Evolutionary conservation across 1,140 invertebrate species (phyloP).

Genomic region (Caenorhabditis tropicalis): DNA sequence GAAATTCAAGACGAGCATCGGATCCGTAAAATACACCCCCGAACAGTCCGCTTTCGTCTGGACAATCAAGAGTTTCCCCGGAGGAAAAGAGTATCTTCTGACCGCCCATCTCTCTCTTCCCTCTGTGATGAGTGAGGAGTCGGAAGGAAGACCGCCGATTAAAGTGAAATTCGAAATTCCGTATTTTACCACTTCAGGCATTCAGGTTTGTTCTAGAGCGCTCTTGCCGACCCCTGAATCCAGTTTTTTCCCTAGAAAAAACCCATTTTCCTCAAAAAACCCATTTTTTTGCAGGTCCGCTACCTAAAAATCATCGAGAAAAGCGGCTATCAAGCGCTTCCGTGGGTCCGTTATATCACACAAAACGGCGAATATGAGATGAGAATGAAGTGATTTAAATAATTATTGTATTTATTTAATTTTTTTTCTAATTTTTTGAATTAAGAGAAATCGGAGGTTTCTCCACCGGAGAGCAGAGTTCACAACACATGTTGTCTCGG

Average conservation of each 20-base stretch:
- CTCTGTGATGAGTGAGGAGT: slow-evolving; percentile 87
- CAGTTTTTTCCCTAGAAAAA: too few relatives aligned
- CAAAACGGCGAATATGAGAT: slow-evolving; percentile 99
- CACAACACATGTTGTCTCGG: neutral
- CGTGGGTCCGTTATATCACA: slow-evolving; percentile 95
- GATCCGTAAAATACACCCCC: slow-evolving; percentile 75
- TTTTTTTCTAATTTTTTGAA: slow-evolving; percentile 1
- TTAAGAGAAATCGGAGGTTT: neutral
- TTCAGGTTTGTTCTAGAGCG: slow-evolving; percentile 87
- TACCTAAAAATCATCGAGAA: slow-evolving; percentile 99
- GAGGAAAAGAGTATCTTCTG: slow-evolving; percentile 99
- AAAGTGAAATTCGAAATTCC: slow-evolving; percentile 99
- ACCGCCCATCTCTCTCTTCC: slow-evolving; percentile 96
- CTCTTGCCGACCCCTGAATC: too few relatives aligned
- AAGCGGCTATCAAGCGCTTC: slow-evolving; percentile 96
- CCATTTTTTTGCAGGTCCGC: slow-evolving; percentile 76
- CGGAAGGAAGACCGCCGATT: slow-evolving; percentile 95
- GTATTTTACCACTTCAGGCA: slow-evolving; percentile 98
- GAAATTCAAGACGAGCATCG: slow-evolving; percentile 76
- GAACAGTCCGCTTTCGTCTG: slow-evolving; percentile 76
- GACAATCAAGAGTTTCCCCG: slow-evolving; percentile 73
- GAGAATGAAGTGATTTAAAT: slow-evolving; percentile 76
- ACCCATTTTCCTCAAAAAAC: neutral
- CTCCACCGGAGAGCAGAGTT: neutral
- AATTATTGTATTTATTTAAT: neutral